These are phyloP conservation scores for Hydrozoanthus gracilis DNA, from an alignment of 92 coral and sea anemone genomes.

Conservation along the genomic window DNA sequence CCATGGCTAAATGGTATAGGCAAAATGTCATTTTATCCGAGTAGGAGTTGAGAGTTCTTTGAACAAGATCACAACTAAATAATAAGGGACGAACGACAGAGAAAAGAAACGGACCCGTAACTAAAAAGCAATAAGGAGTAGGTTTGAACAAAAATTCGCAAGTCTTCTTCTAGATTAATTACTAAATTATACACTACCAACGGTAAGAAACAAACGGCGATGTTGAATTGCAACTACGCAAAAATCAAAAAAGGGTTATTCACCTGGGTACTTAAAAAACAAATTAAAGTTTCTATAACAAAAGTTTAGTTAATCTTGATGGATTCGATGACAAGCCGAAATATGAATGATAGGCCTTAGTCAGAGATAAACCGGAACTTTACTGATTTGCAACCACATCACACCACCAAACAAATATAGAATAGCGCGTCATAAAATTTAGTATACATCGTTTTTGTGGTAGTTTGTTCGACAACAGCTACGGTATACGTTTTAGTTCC, in stretches of 20 bases:
- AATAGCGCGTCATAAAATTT: conserved; percentile 7
- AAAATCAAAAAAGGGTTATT: neutral
- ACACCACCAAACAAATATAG: neutral
- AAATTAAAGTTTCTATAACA: neutral
- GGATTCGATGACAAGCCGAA: neutral
- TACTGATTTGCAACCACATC: conserved; percentile 25
- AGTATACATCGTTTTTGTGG: neutral
- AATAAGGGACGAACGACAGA: neutral
- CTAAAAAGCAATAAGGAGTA: too few relatives aligned
- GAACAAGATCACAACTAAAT: neutral
- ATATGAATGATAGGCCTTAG: neutral
- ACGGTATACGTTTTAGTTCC: neutral
- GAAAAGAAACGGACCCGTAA: too few relatives aligned
- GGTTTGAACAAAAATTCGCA: neutral
- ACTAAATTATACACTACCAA: neutral
- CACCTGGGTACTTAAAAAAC: neutral
- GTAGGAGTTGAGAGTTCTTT: neutral
- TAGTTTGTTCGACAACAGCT: neutral
- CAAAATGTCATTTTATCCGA: too few relatives aligned
- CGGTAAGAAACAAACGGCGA: neutral
- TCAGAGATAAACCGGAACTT: conserved; percentile 24
- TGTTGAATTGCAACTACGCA: neutral
- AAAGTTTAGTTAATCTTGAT: neutral
- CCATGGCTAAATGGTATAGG: neutral
- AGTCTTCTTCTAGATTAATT: too few relatives aligned